Base-by-base conservation (phyloP, 1,140 invertebrate species). In the Drosophila rhopaloa region DNA sequence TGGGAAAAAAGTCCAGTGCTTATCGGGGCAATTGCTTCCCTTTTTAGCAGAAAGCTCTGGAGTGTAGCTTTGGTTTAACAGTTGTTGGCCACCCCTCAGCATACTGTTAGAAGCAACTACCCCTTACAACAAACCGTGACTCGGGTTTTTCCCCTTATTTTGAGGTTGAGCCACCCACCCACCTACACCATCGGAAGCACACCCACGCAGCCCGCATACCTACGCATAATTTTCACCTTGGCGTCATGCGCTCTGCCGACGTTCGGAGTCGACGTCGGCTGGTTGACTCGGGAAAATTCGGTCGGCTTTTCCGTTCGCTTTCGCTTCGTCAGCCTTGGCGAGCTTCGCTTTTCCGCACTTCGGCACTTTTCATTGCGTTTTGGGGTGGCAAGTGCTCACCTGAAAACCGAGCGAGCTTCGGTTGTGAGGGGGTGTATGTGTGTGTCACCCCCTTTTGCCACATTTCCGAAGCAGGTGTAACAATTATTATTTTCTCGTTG, bases 401-500 rank as follows among this genome's bases (percentile, higher is more conserved):
- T 88, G 84, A 89, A 76, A 54, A 63, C 83, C 63, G 76, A 76
- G 53, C 32, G 27, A 59, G 32, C 14, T 75, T 60, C 74, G 57
- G 27, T 51, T 35, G 47, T 66, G 48, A 67, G 63, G 61, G 75
- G 44, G 76, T 68, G 55, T 24, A 24, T 24, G 40, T 50, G 24
- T 62, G 40, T 54, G 29, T 61, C 62, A 65, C 73, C 48, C 59
- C 48, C 76, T 59, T 73, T 66, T 73, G 79, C 80, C 76, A 71
- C 74, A 84, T 83, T 86, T 86, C 80, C 84, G 85, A 89, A 89
- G 84, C 84, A 89, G 84, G 84, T 89, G 84, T 89, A 89, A 89
- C 84, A 89, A 89, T 89, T 89, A 89, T 89, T 89, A 89, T 89
- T 89, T 89, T 89, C 84, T 84, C 84, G 84, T 89, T 89, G 84